Percentiles rank a stretch among this genome's conserved stretches.
phyloP scores from a whole-genome alignment of 2,888 invertebrate species.

The Xestia sexstrigata region DNA sequence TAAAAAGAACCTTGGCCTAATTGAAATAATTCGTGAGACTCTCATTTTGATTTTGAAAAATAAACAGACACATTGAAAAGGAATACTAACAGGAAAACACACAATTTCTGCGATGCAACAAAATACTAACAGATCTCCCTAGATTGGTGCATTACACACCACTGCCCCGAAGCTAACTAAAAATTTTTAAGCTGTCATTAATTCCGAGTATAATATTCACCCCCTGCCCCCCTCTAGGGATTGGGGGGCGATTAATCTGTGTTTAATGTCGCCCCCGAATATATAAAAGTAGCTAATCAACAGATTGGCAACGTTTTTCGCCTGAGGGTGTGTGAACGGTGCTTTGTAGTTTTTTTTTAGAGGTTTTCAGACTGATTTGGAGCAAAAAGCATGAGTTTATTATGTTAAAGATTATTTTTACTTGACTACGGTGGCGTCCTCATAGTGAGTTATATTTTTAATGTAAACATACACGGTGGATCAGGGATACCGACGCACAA shows the following conservation, averaged over 20 bases:
- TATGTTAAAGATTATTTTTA: neutral
- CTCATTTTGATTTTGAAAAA: neutral
- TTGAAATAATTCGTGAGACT: neutral
- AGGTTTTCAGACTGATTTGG: constrained; percentile 6
- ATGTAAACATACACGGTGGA: neutral
- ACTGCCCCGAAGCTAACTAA: constrained; percentile 76
- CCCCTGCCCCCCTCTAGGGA: constrained; percentile 80
- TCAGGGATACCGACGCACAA: too few relatives aligned
- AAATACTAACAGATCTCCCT: constrained; percentile 59
- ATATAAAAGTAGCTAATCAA: constrained; percentile 88
- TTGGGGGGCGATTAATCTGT: constrained; percentile 87
- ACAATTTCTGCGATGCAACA: neutral
- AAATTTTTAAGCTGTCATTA: constrained; percentile 86
- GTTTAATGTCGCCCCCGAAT: constrained; percentile 88
- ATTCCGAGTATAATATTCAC: constrained; percentile 81
- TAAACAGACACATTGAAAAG: neutral
- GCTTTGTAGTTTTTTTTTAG: constrained; percentile 53
- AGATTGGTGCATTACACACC: constrained; percentile 71
- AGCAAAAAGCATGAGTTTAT: neutral
- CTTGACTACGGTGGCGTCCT: neutral
- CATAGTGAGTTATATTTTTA: neutral
- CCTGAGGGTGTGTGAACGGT: constrained; percentile 67
- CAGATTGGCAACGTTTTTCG: constrained; percentile 84
- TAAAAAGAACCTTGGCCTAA: neutral
- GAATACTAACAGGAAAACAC: neutral